These are phyloP conservation scores for Corythornis vintsioides DNA, from an alignment of 2,113 vertebrate species.

Conservation along the genomic window DNA sequence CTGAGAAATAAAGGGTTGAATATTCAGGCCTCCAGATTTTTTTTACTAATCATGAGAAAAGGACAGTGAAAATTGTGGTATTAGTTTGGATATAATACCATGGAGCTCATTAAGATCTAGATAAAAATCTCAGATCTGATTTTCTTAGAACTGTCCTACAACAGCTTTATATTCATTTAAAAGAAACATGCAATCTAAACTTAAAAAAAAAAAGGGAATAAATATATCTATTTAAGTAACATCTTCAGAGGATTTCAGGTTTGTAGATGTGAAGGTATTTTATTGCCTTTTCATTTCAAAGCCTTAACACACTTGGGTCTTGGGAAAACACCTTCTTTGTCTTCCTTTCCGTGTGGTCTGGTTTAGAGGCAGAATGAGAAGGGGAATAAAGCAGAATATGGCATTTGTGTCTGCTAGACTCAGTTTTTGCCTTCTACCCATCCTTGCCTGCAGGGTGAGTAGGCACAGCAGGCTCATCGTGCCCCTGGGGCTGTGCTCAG, in stretches of 20 bases:
- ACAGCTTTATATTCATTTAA: not conserved
- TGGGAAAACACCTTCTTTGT: not conserved
- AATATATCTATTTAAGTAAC: not conserved
- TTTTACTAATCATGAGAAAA: too few species aligned
- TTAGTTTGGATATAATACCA: not conserved
- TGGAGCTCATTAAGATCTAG: not conserved
- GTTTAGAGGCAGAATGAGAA: not conserved
- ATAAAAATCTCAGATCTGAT: not conserved
- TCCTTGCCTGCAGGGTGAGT: not conserved
- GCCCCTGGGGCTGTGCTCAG: not conserved
- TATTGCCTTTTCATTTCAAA: conserved; percentile 1
- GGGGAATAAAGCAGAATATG: not conserved
- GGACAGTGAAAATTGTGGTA: too few species aligned
- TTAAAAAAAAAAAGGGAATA: not conserved
- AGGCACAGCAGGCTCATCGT: not conserved
- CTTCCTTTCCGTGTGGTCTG: not conserved
- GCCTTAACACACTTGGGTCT: not conserved
- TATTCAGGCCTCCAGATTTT: not conserved
- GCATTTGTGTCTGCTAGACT: not conserved
- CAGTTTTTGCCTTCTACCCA: not conserved
- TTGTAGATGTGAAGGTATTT: not conserved
- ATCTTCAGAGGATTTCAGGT: not conserved
- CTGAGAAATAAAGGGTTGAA: not conserved
- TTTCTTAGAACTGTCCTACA: not conserved
- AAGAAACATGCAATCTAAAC: not conserved